phyloP scores from a whole-genome alignment of 2,888 invertebrate species.

The Acrobasis consociella region DNA sequence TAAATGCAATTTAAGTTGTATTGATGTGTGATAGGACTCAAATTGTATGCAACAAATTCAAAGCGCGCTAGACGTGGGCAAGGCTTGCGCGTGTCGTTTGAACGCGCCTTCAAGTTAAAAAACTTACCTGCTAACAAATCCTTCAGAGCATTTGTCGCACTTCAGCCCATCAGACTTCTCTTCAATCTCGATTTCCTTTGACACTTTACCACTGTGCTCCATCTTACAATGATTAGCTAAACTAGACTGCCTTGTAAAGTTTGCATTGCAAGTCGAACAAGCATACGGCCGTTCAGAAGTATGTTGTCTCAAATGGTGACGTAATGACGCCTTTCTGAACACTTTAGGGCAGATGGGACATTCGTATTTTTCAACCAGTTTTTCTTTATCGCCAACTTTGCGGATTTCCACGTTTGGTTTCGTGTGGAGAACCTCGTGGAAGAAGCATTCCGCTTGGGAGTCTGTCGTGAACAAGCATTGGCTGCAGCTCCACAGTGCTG shows the following conservation, averaged over 20 bases:
- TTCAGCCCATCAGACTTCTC: conserved; percentile 38
- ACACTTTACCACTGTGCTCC: conserved; percentile 63
- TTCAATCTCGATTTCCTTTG: conserved; percentile 35
- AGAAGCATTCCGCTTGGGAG: conserved; percentile 87
- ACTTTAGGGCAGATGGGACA: conserved; percentile 87
- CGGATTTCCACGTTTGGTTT: conserved; percentile 60
- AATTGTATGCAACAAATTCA: no score
- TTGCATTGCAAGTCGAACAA: conserved; percentile 84
- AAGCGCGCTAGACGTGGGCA: no score
- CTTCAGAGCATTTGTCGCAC: conserved; percentile 54
- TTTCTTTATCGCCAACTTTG: conserved; percentile 49
- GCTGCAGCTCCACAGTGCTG: conserved; percentile 80
- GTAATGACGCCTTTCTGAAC: conserved; percentile 85
- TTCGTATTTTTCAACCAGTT: conserved; percentile 73
- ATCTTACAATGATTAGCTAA: conserved; percentile 83
- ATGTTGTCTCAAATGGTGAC: conserved; percentile 87
- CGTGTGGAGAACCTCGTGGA: conserved; percentile 87
- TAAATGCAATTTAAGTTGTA: no score
- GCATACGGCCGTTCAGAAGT: conserved; percentile 88
- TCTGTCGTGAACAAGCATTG: conserved; percentile 84
- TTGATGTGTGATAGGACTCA: no score
- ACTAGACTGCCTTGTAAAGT: conserved; percentile 86
- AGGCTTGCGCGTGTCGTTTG: no score
- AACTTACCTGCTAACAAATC: conserved; percentile 56
- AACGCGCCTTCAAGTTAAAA: no score